phyloP scores from a whole-genome alignment of 2,797 vertebrate genomes.

The Acanthopagrus latus region DNA sequence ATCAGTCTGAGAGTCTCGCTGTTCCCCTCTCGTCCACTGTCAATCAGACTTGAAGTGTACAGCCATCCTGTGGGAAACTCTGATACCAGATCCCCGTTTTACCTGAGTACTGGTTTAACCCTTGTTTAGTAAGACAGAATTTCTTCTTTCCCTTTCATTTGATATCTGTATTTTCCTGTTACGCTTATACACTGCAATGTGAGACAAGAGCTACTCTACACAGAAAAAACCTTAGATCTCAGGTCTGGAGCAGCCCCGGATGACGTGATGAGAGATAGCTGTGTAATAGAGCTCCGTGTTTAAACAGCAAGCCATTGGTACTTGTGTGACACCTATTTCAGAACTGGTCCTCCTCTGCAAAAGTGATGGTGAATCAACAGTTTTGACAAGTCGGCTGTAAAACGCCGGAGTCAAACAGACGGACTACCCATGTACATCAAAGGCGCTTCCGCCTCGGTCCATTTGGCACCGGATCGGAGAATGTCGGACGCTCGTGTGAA shows the following conservation, averaged over 20 bases:
- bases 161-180: background rate
- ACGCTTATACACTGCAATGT: background rate
- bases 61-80: too few relatives aligned
- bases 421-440: conserved; percentile 76
- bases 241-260: background rate
- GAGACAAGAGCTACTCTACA: background rate
- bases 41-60: too few relatives aligned
- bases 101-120: too few relatives aligned
- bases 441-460: conserved; percentile 76
- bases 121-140: background rate
- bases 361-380: conserved; percentile 82
- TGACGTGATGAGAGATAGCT: conserved; percentile 67
- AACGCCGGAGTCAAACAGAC: conserved; percentile 75
- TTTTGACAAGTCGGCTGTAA: conserved; percentile 83
- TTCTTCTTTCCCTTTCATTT: background rate
- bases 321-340: conserved; percentile 83
- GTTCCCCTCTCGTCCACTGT: too few relatives aligned
- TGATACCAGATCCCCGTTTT: too few relatives aligned
- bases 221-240: conserved; percentile 17
- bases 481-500: conserved; percentile 80
- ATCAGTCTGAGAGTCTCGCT: too few relatives aligned
- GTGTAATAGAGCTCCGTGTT: conserved; percentile 78
- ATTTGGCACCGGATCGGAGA: conserved; percentile 82
- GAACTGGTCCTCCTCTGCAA: conserved; percentile 69
- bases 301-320: conserved; percentile 77